Evolutionary conservation across 2,888 invertebrate genomes (phyloP), one percentile per base, ranked within the genome.

Genomic region (Acleris emargana): DNA sequence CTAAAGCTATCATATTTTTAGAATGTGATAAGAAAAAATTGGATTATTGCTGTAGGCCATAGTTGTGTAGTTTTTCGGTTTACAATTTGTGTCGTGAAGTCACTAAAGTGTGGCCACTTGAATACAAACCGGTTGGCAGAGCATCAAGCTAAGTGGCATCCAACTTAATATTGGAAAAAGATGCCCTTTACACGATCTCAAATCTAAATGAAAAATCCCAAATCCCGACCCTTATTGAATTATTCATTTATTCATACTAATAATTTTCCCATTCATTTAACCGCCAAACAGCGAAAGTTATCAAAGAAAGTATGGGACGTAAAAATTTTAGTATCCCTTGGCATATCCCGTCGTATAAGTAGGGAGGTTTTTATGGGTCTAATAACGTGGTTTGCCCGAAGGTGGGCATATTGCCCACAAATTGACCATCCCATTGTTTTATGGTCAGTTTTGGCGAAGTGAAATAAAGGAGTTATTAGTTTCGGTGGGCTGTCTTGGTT

Each of bases 251-350:
- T 78, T 74, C 76, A 77, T 70, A 68, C 67, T 69, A 73, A 77
- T 74, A 75, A 76, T 78, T 79, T 79, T 73, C 73, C 72, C 69
- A 71, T 72, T 73, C 73, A 74, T 77, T 78, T 73, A 75, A 69
- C 70, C 38, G 58, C 67, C 67, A 64, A 63, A 67, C 54, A 62
- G 67, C 45, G 63, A 70, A 68, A 69, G 70, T 68, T 72, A 74
- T 76, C 75, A 77, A 74, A 76, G 62, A 67, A 67, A 68, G 70
- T 66, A 69, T 64, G 69, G 68, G 75, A 62, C 72, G 71, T 79
- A 80, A 80, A 80, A 76, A 68, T 76, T 77, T 80, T 79, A 78
- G 73, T 70, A 71, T 73, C 74, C 75, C 77, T 75, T 72, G 80
- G 81, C 80, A 81, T 77, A 77, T 75, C 73, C 71, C 64, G 68